phyloP scores from a whole-genome alignment of 1,140 invertebrate species.

The Philaenus spumarius region DNA sequence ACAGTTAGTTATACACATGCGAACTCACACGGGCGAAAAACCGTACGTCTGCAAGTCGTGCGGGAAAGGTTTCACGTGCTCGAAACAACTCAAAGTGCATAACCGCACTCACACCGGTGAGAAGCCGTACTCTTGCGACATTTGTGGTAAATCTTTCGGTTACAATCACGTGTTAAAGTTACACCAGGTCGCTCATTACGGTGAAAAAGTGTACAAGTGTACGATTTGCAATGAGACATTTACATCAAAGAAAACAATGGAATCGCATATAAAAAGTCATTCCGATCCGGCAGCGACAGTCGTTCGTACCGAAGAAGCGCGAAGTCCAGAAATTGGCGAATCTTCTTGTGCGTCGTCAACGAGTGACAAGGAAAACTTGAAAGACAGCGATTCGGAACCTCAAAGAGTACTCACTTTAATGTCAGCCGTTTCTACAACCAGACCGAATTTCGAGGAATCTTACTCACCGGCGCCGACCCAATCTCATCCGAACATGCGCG shows the following conservation, averaged over 20 bases:
- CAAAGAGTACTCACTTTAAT: not conserved
- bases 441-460: not conserved
- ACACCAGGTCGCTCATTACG: conserved; percentile 85
- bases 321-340: conserved; percentile 31
- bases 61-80: conserved; percentile 82
- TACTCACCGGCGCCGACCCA: not conserved
- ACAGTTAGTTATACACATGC: conserved; percentile 74
- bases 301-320: conserved; percentile 31
- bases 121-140: conserved; percentile 64
- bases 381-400: conserved; percentile 19
- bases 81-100: conserved; percentile 84
- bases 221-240: conserved; percentile 85
- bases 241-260: conserved; percentile 82
- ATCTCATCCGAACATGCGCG: conserved; percentile 20
- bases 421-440: conserved; percentile 1
- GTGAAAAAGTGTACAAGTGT: conserved; percentile 87
- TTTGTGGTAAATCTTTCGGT: conserved; percentile 76
- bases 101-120: conserved; percentile 77
- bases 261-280: conserved; percentile 83
- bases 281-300: conserved; percentile 46
- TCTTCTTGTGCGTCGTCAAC: conserved; percentile 35
- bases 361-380: conserved; percentile 43
- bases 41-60: conserved; percentile 83
- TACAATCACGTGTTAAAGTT: conserved; percentile 85
- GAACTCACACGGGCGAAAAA: conserved; percentile 86